Evolutionary conservation across 92 coral and sea anemone genomes (phyloP), one percentile per base, ranked within the genome.

Genomic region (Diadumene lineata): DNA sequence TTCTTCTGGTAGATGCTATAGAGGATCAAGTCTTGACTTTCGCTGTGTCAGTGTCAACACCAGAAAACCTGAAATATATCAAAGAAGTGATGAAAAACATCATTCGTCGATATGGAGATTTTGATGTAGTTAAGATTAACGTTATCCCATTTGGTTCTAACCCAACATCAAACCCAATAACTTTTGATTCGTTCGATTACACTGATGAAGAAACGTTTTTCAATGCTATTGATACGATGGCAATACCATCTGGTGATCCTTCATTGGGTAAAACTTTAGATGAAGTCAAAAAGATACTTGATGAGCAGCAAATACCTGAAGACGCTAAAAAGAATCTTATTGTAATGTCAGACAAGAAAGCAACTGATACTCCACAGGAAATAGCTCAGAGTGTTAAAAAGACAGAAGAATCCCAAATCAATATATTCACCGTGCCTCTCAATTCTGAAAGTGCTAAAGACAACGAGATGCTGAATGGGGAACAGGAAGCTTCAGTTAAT

Each of bases 111-210:
- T 31, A 25, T 53, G 81, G 81, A 22, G 43, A 31, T 50, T 56
- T 43, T 26, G 81, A 65, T 51, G 66, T 64, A 9, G 53, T 66
- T 6, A 76, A 76, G n/a, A 19, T 76, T n/a, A 65, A 65, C 32
- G 70, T 76, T 26, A 76, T 76, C 24, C 30, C 70, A 16, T 76
- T 64, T 55, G 81, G 81, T 21, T 29, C 56, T n/a, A 66, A 32
- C 22, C n/a, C n/a, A n/a, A 28, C 64, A 16, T 76, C 81, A 23
- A 31, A 28, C 0, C 60, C 70, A 46, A 76, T 76, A 15, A 65
- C 44, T 10, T 66, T 66, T 50, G 81, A 76, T 66, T 24, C 73
- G 2, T 29, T 29, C 24, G 56, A 50, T 7, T 65, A 38, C 24
- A 34, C 53, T 11, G 64, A 76, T 31, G 73, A 46, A 64, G 73